Evolutionary conservation across 2,888 invertebrate species (phyloP), one percentile per base, ranked within the genome.

Genomic region (Torymus tubicola): DNA sequence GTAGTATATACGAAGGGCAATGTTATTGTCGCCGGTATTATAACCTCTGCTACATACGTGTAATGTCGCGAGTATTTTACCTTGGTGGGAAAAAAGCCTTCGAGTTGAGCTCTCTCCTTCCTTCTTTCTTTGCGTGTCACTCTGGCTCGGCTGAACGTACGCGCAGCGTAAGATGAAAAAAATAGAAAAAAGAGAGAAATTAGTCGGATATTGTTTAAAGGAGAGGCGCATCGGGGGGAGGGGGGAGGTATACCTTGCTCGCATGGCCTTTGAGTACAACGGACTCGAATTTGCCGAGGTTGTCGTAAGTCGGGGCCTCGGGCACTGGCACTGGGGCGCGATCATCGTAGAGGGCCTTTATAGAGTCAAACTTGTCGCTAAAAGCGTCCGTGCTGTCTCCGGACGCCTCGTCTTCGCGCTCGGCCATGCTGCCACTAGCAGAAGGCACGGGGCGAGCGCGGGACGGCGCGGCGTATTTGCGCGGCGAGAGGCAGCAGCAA

Each of bases 271-370:
- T 90, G 0, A 92, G 18, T 5, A 84, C 86, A 0, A 91, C 89
- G 5, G 92, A 90, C 80, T 93, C 92, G 86, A 93, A 96, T 85
- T 93, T 94, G 1, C 92, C 91, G 74, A 96, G 82, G 89, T 96
- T 96, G 88, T 96, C 96, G 86, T 93, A 95, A 75, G 92, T 84
- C 31, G 93, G 93, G 0, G 95, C 95, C 80, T 92, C 91, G 18
- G 92, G 88, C 3, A 92, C 91, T 0, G 94, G 94, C 16, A 94
- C 85, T 77, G 91, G 91, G 0, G 93, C 86, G 84, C 93, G 93
- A 0, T 92, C 84, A 0, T 94, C 93, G 84, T 94, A 94, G 14
- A 96, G 90, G 0, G 94, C 96, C 87, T 94, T 94, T 2, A 95
- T 58, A 0, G 96, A 94, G 91, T 96, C 93, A 85, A 95, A 96